phyloP scores from a whole-genome alignment of 2,113 vertebrate species.

The Phrynosoma blainvillii region DNA sequence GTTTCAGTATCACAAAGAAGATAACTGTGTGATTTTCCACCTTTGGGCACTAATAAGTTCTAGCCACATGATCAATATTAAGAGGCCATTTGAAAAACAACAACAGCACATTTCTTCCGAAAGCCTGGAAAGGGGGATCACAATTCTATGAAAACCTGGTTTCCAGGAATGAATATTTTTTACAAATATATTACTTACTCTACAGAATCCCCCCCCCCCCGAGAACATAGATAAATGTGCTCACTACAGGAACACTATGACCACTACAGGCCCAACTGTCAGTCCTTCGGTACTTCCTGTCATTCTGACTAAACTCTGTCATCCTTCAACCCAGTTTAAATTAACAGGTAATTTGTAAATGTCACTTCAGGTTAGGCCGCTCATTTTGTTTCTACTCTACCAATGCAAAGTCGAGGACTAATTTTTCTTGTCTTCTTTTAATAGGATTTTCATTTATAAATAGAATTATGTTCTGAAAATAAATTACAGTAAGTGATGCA shows the following conservation, averaged over 20 bases:
- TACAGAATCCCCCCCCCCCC: constrained; percentile 49
- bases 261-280: constrained; percentile 87
- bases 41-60: constrained; percentile 53
- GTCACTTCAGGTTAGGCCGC: constrained; percentile 99
- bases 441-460: constrained; percentile 99
- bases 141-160: constrained; percentile 43
- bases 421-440: constrained; percentile 99
- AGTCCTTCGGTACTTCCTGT: constrained; percentile 91
- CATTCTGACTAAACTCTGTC: constrained; percentile 95
- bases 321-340: constrained; percentile 99
- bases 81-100: constrained; percentile 42
- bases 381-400: constrained; percentile 98
- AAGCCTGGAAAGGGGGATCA: constrained; percentile 34
- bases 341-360: constrained; percentile 99
- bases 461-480: constrained; percentile 99
- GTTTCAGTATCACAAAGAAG: constrained; percentile 65
- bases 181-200: constrained; percentile 79
- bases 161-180: constrained; percentile 78
- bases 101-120: constrained; percentile 46
- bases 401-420: constrained; percentile 91
- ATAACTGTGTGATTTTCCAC: constrained; percentile 52
- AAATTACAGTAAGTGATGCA: constrained; percentile 97
- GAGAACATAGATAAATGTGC: constrained; percentile 77
- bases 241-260: constrained; percentile 82
- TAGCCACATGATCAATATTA: constrained; percentile 53